Percentiles rank a stretch among this genome's conserved stretches.
Conservation (phyloP, 2,797 vertebrate species). For the Microcaecilia unicolor region DNA sequence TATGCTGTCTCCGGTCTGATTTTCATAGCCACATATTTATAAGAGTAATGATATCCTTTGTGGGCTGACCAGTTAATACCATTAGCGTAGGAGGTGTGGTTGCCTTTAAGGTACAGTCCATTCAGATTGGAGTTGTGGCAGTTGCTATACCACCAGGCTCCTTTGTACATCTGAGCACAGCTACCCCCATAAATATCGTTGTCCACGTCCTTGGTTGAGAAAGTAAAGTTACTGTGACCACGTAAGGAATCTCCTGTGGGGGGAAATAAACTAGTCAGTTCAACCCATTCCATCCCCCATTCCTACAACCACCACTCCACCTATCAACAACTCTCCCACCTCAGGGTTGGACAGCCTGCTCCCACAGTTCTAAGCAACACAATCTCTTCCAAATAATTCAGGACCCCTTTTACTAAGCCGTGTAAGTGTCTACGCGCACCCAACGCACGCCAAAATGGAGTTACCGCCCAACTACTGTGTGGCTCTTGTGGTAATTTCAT, state of each 20-base stretch:
- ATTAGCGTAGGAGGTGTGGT: constrained; percentile 7
- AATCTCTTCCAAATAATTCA: too few species aligned
- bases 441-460: too few species aligned
- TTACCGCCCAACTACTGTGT: too few species aligned
- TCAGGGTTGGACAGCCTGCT: too few species aligned
- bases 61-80: constrained; percentile 30
- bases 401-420: too few species aligned
- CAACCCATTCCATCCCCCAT: background rate
- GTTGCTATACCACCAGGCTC: constrained; percentile 23
- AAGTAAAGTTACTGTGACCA: constrained; percentile 2
- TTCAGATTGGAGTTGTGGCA: constrained; percentile 37
- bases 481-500: too few species aligned
- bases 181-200: background rate
- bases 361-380: too few species aligned
- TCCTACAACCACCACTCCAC: too few species aligned
- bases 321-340: too few species aligned
- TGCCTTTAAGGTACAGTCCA: constrained; percentile 20
- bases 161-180: constrained; percentile 5
- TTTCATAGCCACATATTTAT: constrained; percentile 30
- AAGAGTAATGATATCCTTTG: constrained; percentile 28
- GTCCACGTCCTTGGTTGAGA: constrained; percentile 35
- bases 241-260: constrained; percentile 30
- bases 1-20: too few species aligned
- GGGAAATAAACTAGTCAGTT: background rate
- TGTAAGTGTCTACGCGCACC: too few species aligned